These are phyloP conservation scores for Anoplolepis gracilipes DNA, from an alignment of 1,140 invertebrate species.

Conservation along the genomic window DNA sequence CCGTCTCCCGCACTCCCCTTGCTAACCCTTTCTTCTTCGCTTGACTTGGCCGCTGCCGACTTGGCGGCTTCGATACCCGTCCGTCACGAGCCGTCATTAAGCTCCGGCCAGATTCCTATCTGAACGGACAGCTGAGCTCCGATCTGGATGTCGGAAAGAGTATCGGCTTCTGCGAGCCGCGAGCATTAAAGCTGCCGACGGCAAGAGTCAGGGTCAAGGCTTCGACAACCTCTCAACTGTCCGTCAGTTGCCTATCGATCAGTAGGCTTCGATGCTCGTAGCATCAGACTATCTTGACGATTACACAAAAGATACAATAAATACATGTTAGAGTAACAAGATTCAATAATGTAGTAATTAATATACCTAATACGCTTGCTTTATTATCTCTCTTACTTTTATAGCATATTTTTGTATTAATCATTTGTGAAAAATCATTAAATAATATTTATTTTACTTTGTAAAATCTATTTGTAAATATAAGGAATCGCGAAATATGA, in stretches of 20 bases:
- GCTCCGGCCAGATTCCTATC: slow-evolving; percentile 80
- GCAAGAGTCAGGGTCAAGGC: slow-evolving; percentile 77
- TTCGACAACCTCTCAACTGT: slow-evolving; percentile 77
- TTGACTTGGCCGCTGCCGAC: slow-evolving; percentile 65
- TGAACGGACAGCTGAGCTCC: slow-evolving; percentile 77
- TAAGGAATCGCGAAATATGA: not conserved
- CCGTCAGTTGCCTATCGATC: slow-evolving; percentile 79
- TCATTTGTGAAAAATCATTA: not conserved
- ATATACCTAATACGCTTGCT: not conserved
- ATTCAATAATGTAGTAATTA: not conserved
- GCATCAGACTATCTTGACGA: not conserved
- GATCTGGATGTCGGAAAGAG: slow-evolving; percentile 69
- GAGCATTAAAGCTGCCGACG: slow-evolving; percentile 76
- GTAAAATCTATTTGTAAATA: not conserved
- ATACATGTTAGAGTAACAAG: not conserved
- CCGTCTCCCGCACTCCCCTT: slow-evolving; percentile 63
- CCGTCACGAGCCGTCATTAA: slow-evolving; percentile 83
- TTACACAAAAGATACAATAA: not conserved
- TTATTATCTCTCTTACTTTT: not conserved
- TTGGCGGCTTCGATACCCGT: slow-evolving; percentile 78
- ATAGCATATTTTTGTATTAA: not conserved
- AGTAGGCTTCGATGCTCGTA: slow-evolving; percentile 56
- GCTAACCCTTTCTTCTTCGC: slow-evolving; percentile 65
- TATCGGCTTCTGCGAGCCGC: slow-evolving; percentile 66
- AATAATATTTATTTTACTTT: not conserved